Evolutionary conservation across 1,140 invertebrate species (phyloP), one percentile per base, ranked within the genome.

Genomic region (Macrocentrus cingulum): DNA sequence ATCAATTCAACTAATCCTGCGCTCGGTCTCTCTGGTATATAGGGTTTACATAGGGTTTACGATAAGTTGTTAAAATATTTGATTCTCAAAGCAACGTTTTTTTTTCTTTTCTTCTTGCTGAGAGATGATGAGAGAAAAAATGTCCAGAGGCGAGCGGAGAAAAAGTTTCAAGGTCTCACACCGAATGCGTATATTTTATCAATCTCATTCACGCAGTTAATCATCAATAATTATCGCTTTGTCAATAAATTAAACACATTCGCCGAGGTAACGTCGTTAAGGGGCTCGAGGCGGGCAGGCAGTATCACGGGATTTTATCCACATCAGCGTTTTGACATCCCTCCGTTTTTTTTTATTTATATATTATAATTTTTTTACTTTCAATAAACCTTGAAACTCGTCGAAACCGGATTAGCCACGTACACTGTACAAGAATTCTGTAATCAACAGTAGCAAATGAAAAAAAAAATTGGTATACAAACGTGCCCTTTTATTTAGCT

Each of bases 211-310:
- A 29, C 51, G 41, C 46, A 56, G 39, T 50, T 63, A 50, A 39
- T 64, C 56, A 34, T 48, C 44, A 9, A 25, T 67, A 55, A 63
- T 63, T 66, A 61, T 66, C 60, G 61, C 51, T 59, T 64, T 59
- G 54, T 66, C 62, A 62, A 68, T 68, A 69, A 70, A 70, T 71
- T 69, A 71, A 63, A 69, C 65, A 60, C 37, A 68, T 67, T 67
- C 65, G 56, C 66, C 60, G 68, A 68, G 68, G 69, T 66, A 70
- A 65, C 56, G 60, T 62, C 69, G 63, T 65, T 63, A 62, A 61
- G 55, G 65, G 62, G 60, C 60, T 56, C 61, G n/a, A 67, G 65
- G 61, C 62, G 58, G 61, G 59, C 62, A 64, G 66, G 60, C 64
- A 66, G 54, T 66, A 51, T 65, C 29, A 52, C 48, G 60, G 58